phyloP scores from a whole-genome alignment of 2,797 vertebrate species.

The Phyllotis vaccarum region DNA sequence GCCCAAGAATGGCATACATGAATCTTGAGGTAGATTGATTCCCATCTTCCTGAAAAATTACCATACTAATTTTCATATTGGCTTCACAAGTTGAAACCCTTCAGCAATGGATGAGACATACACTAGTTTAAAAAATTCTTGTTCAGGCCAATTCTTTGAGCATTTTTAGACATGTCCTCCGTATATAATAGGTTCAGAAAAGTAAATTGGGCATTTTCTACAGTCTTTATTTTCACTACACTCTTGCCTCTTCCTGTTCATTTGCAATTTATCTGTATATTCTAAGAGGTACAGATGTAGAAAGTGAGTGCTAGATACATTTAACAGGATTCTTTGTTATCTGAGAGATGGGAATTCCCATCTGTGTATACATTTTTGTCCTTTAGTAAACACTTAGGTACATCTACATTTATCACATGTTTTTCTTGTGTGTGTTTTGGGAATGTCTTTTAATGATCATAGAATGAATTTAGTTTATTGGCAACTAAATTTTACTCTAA shows the following conservation, averaged over 20 bases:
- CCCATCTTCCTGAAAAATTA: neutral
- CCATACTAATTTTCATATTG: neutral
- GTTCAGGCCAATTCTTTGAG: neutral
- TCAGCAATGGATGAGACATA: neutral
- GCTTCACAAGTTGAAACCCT: neutral
- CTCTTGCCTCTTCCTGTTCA: neutral
- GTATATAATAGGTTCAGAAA: constrained; percentile 40
- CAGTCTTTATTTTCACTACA: neutral
- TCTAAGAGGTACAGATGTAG: neutral
- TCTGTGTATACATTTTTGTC: neutral
- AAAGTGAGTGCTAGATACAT: neutral
- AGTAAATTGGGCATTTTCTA: constrained; percentile 38
- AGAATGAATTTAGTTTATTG: neutral
- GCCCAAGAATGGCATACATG: neutral
- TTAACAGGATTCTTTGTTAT: neutral
- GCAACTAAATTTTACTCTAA: constrained; percentile 41
- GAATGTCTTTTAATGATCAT: neutral
- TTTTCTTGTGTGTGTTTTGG: neutral
- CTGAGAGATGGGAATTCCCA: neutral
- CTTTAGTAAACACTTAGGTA: neutral
- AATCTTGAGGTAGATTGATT: too few relatives aligned
- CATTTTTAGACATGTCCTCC: constrained; percentile 49
- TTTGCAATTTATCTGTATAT: constrained; percentile 49
- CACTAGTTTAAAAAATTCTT: neutral
- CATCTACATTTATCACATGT: neutral